Evolutionary conservation across 2,888 invertebrate species (phyloP).

Genomic region (Bellardia bayeri): DNA sequence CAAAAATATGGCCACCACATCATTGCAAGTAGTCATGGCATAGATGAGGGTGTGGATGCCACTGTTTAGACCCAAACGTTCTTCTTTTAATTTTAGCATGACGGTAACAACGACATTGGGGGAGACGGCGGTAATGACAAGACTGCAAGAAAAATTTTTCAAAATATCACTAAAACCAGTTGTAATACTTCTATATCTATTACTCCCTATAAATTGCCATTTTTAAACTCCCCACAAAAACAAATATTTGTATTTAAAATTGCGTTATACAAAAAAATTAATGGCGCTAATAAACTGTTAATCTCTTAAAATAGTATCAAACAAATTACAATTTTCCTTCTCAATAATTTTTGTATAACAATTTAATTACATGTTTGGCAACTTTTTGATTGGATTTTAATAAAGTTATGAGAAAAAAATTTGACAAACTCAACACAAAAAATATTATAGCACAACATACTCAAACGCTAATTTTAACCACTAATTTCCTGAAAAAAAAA

Average conservation of each 20-base stretch:
- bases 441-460: background rate
- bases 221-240: too few species aligned
- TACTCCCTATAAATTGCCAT: too few species aligned
- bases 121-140: slow-evolving; percentile 88
- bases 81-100: slow-evolving; percentile 87
- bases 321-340: slow-evolving; percentile 1
- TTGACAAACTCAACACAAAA: background rate
- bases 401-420: slow-evolving; percentile 37
- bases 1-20: slow-evolving; percentile 90
- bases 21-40: slow-evolving; percentile 87
- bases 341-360: slow-evolving; percentile 15
- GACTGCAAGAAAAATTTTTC: slow-evolving; percentile 81
- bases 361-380: slow-evolving; percentile 45
- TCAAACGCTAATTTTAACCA: background rate
- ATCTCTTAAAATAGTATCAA: background rate
- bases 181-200: too few species aligned
- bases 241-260: too few species aligned
- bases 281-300: slow-evolving; percentile 19
- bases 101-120: slow-evolving; percentile 91
- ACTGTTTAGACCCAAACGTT: slow-evolving; percentile 87
- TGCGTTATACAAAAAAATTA: background rate
- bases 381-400: slow-evolving; percentile 52
- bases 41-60: slow-evolving; percentile 90
- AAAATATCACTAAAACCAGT: too few species aligned
- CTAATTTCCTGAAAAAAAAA: slow-evolving; percentile 13